A percentile compares a stretch with the other conserved stretches of the same genome.
Evolutionary conservation across 2,888 invertebrate genomes (phyloP).

Genomic region (Pyrgus malvae): DNA sequence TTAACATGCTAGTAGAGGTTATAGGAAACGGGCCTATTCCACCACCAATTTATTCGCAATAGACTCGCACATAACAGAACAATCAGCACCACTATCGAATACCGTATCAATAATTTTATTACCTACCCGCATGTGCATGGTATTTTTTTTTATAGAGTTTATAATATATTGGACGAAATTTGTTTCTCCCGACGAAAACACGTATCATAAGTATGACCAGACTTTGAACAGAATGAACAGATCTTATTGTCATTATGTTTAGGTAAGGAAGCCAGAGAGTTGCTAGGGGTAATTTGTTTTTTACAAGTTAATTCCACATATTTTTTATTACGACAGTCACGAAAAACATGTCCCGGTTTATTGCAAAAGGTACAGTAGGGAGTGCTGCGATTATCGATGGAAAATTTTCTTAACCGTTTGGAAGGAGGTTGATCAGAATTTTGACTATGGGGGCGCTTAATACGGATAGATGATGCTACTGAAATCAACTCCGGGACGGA

Average conservation of each 20-base stretch:
- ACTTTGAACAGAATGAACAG: constrained; percentile 36
- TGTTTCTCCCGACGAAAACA: constrained; percentile 37
- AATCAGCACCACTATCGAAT: constrained; percentile 44
- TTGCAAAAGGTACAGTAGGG: background rate
- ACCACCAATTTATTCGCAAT: constrained; percentile 36
- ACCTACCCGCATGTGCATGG: constrained; percentile 28
- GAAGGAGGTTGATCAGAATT: background rate
- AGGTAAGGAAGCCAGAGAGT: background rate
- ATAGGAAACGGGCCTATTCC: background rate
- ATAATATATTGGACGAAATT: constrained; percentile 35
- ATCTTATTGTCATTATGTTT: background rate
- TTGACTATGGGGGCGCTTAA: background rate
- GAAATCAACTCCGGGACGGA: constrained; percentile 28
- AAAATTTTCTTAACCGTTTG: background rate
- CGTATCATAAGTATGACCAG: constrained; percentile 37
- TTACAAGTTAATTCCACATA: background rate
- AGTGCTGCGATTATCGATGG: background rate
- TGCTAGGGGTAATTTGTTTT: background rate
- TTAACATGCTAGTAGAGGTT: background rate
- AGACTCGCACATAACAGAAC: constrained; percentile 39
- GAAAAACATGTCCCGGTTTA: background rate
- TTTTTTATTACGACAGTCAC: background rate
- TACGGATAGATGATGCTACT: constrained; percentile 15
- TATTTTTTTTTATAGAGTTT: constrained; percentile 31
- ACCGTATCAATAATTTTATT: constrained; percentile 26